Evolutionary conservation across 1,140 invertebrate genomes (phyloP).

Genomic region (Pseudoatta argentina): DNA sequence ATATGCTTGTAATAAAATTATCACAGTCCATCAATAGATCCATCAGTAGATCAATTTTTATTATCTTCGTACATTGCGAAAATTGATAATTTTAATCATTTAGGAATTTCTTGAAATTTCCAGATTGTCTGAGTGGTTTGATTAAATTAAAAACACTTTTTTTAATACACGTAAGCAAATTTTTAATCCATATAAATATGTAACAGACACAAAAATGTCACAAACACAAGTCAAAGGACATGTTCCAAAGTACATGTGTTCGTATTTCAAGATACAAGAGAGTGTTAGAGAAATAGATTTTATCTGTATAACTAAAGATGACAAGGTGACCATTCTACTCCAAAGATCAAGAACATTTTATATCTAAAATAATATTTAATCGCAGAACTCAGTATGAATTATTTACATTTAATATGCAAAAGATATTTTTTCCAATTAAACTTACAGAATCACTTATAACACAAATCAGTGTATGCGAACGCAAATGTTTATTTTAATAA

Average conservation of each 20-base stretch:
- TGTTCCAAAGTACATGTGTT: not conserved
- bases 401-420: not conserved
- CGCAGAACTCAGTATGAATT: not conserved
- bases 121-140: not conserved
- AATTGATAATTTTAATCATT: no score
- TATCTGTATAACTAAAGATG: conserved; percentile 11
- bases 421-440: not conserved
- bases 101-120: not conserved
- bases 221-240: not conserved
- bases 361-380: not conserved
- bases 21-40: no score
- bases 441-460: not conserved
- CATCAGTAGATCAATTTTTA: no score
- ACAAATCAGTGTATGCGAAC: not conserved
- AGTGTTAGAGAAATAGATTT: not conserved
- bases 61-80: no score
- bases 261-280: conserved; percentile 1
- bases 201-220: not conserved
- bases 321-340: not conserved
- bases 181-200: not conserved
- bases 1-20: no score
- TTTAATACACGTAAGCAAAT: not conserved
- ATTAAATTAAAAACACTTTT: not conserved
- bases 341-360: conserved; percentile 5
- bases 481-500: not conserved